These are phyloP conservation scores for Amiota mariae DNA, from an alignment of 2,888 invertebrate species.

Conservation along the genomic window DNA sequence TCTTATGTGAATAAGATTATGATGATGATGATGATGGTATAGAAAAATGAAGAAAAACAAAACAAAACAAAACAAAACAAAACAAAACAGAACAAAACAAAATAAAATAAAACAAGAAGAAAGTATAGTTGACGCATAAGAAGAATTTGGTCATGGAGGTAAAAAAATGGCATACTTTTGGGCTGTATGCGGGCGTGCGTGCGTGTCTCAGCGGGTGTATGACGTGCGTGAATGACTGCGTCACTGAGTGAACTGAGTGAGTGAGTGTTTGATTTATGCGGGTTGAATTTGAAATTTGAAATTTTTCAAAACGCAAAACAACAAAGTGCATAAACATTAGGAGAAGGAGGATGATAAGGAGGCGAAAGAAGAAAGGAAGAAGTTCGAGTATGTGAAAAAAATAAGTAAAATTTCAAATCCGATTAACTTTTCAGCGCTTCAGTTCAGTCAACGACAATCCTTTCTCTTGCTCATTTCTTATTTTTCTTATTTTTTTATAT, in stretches of 20 bases:
- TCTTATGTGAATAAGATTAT: not conserved
- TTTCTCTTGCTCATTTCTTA: slow-evolving; percentile 8
- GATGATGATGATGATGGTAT: too few species aligned
- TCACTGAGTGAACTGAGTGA: slow-evolving; percentile 12
- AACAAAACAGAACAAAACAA: not conserved
- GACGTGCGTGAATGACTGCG: slow-evolving; percentile 17
- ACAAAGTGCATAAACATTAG: not conserved
- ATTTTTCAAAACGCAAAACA: slow-evolving; percentile 29
- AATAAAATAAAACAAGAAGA: not conserved
- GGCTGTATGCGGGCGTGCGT: slow-evolving; percentile 44
- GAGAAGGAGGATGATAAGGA: too few species aligned
- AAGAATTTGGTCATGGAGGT: not conserved
- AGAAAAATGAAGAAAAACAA: slow-evolving; percentile 3
- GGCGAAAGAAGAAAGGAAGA: too few species aligned
- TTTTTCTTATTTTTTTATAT: too few species aligned
- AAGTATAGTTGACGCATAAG: not conserved
- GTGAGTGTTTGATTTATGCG: slow-evolving; percentile 64
- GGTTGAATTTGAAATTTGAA: slow-evolving; percentile 65
- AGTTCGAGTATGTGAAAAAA: not conserved
- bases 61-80: slow-evolving; percentile 1
- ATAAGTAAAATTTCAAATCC: slow-evolving; percentile 58
- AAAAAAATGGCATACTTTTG: slow-evolving; percentile 47
- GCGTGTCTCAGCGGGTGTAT: slow-evolving; percentile 5
- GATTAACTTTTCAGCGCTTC: slow-evolving; percentile 61
- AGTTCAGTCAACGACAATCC: not conserved